Base-by-base conservation (phyloP, 2,113 vertebrate species). In the Vulpes lagopus region DNA sequence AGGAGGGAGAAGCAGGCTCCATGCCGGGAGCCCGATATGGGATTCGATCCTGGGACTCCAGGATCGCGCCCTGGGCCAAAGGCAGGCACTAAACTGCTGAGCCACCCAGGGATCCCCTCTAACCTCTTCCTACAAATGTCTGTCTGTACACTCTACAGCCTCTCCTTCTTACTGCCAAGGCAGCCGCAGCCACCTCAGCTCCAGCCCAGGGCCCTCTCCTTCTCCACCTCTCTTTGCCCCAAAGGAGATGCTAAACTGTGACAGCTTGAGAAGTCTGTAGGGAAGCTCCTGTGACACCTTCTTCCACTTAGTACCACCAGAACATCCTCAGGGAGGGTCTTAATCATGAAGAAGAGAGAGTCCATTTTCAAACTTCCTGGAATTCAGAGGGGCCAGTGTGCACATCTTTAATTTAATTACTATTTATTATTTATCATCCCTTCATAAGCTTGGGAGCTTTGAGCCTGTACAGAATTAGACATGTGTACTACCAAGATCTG, bases 391-490 rank as follows among this genome's bases (percentile, higher is more conserved):
- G 1, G 57, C 23, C 53, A 8, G 69, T 20, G 27, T 14, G 27
- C 49, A 89, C 71, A 62, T 92, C 92, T 97, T 97, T 97, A 97
- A 98, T 95, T 98, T 97, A 98, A 97, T 98, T 97, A 84, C 94
- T 94, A 83, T 88, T 97, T 97, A 76, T 97, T 98, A 95, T 97
- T 98, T 98, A 90, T 96, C 90, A 97, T 88, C 79, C 87, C 85
- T 97, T 93, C 96, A 55, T 11, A 23, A 95, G 74, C 62, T 79
- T 90, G n/a, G 57, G 17, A 89, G n/a, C 65, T 97, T 85, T 6
- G 6, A 53, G 73, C 53, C 97, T 95, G 95, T 89, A 95, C 96
- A 97, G 92, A 93, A 86, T 95, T 90, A 86, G 79, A 49, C 12
- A 1, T 15, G 35, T 74, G 64, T 43, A 25, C 84, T 96, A 69